A percentile compares a stretch with the other conserved stretches of the same genome.
Evolutionary conservation across 30 jellyfish, hydroid and myxozoan genomes (phyloP).

Genomic region (Cassiopea andromeda): DNA sequence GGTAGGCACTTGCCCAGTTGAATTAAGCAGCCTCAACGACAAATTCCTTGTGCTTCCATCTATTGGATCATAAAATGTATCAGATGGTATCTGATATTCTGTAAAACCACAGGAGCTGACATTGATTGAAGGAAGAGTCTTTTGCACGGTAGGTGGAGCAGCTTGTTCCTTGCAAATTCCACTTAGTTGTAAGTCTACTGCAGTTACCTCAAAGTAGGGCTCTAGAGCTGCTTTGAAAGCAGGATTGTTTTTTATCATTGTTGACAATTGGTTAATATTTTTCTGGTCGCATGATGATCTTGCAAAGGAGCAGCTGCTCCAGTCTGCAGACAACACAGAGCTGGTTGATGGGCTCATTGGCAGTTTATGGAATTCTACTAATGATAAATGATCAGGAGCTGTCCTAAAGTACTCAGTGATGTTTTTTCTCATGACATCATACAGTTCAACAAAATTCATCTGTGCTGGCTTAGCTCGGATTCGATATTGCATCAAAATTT

Average conservation of each 20-base stretch:
- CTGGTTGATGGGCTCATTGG: slow-evolving; percentile 27
- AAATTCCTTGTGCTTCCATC: slow-evolving; percentile 84
- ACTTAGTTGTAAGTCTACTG: background rate
- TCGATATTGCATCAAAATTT: slow-evolving; percentile 68
- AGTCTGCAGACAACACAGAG: slow-evolving; percentile 48
- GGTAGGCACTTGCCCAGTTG: slow-evolving; percentile 31
- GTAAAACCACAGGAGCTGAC: slow-evolving; percentile 74
- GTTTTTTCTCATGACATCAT: slow-evolving; percentile 46
- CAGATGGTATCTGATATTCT: slow-evolving; percentile 60
- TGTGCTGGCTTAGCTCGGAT: background rate
- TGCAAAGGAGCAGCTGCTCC: slow-evolving; percentile 77
- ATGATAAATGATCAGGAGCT: slow-evolving; percentile 15
- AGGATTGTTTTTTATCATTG: slow-evolving; percentile 28
- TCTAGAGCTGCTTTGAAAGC: slow-evolving; percentile 53
- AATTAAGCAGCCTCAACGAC: slow-evolving; percentile 50
- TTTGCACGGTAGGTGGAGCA: slow-evolving; percentile 75
- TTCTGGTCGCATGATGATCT: slow-evolving; percentile 56
- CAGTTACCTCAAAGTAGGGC: slow-evolving; percentile 26
- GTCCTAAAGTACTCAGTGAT: slow-evolving; percentile 43
- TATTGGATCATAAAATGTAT: slow-evolving; percentile 79
- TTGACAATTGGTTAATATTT: background rate
- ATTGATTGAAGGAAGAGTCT: slow-evolving; percentile 64
- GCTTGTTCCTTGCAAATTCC: slow-evolving; percentile 72
- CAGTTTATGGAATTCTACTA: slow-evolving; percentile 53
- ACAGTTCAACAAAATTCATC: slow-evolving; percentile 27